Percentiles rank a stretch among this genome's conserved stretches.
These are phyloP conservation scores for Erynnis tages DNA, from an alignment of 2,888 invertebrate genomes.

Conservation along the genomic window DNA sequence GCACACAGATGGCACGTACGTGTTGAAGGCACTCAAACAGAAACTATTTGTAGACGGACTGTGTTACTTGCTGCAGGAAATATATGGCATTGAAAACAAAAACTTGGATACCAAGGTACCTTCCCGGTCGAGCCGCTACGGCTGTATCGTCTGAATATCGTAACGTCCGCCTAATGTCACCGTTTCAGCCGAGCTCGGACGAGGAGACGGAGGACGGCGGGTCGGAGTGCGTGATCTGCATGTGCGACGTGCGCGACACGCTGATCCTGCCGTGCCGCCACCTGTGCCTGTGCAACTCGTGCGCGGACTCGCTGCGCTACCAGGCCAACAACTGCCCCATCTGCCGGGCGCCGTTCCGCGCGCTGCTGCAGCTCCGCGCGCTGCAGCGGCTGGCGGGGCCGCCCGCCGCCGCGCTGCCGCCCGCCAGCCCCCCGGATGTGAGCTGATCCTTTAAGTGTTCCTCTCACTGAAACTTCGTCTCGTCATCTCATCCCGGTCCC, in stretches of 20 bases:
- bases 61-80: conserved; percentile 98
- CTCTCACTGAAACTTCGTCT: too few relatives aligned
- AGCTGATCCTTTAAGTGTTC: too few relatives aligned
- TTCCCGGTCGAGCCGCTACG: background rate
- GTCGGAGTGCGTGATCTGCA: conserved; percentile 99
- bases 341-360: conserved; percentile 98
- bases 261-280: conserved; percentile 99
- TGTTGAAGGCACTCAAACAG: conserved; percentile 97
- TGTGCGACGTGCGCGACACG: conserved; percentile 98
- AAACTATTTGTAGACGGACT: conserved; percentile 98
- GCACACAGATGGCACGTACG: conserved; percentile 92
- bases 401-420: conserved; percentile 49
- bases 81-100: conserved; percentile 99
- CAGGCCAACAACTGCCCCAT: conserved; percentile 99
- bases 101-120: conserved; percentile 85
- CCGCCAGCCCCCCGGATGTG: conserved; percentile 80
- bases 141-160: too few relatives aligned
- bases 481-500: too few relatives aligned
- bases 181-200: conserved; percentile 81
- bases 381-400: conserved; percentile 86
- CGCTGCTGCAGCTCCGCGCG: conserved; percentile 96
- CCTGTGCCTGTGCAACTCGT: conserved; percentile 97
- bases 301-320: conserved; percentile 97
- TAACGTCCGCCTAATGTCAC: too few relatives aligned
- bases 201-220: conserved; percentile 96